A percentile compares a stretch with the other conserved stretches of the same genome.
Conservation (phyloP, 2,888 invertebrate genomes). For the Deilephila porcellus region DNA sequence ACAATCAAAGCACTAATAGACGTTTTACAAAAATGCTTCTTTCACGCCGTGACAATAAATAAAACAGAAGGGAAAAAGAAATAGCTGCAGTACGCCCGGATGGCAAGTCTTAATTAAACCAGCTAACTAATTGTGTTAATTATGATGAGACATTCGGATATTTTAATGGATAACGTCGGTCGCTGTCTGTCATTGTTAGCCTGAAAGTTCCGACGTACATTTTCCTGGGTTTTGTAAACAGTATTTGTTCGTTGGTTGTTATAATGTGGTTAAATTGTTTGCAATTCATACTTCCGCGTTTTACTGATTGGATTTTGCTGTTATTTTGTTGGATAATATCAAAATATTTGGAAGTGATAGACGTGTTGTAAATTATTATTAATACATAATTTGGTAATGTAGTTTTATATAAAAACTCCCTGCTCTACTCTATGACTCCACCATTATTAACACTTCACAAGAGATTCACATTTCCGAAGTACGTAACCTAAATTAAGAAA, state of each 20-base stretch:
- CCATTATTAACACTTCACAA: too few relatives aligned
- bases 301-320: not conserved
- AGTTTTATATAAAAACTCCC: too few relatives aligned
- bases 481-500: too few relatives aligned
- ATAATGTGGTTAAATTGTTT: not conserved
- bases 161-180: constrained; percentile 25
- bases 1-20: not conserved
- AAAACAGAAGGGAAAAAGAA: constrained; percentile 27
- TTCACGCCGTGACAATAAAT: constrained; percentile 6
- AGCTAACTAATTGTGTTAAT: constrained; percentile 54
- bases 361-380: not conserved
- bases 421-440: too few relatives aligned
- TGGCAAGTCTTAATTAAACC: constrained; percentile 52
- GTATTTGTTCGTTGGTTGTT: not conserved
- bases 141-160: constrained; percentile 46
- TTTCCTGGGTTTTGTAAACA: not conserved
- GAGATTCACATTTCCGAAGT: too few relatives aligned
- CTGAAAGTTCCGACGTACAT: not conserved
- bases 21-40: not conserved
- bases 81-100: constrained; percentile 30
- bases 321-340: not conserved
- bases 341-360: not conserved
- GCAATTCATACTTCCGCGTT: not conserved
- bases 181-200: constrained; percentile 24
- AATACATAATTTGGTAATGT: not conserved